phyloP scores from a whole-genome alignment of 2,888 invertebrate genomes.

The Crepidodera aurea region DNA sequence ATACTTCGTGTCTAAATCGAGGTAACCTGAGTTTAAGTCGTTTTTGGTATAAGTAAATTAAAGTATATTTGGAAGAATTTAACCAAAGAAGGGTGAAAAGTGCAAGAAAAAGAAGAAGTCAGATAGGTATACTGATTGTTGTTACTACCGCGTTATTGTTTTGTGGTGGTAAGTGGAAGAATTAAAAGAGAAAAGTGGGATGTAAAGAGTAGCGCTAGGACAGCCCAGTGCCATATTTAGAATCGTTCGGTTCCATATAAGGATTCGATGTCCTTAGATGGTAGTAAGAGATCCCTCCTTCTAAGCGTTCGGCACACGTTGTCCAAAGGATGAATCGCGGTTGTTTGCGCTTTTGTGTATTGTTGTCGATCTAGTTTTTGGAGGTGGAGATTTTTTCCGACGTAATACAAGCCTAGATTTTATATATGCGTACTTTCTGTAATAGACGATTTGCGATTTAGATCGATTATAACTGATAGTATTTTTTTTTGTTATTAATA shows the following conservation, averaged over 20 bases:
- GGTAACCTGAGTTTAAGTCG: slow-evolving; percentile 53
- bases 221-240: slow-evolving; percentile 85
- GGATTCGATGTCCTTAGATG: slow-evolving; percentile 82
- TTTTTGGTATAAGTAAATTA: slow-evolving; percentile 49
- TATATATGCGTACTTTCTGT: no score
- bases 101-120: background rate
- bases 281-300: slow-evolving; percentile 82
- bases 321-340: slow-evolving; percentile 47
- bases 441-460: no score
- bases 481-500: no score
- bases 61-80: background rate
- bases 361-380: background rate
- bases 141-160: background rate
- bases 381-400: slow-evolving; percentile 8
- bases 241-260: slow-evolving; percentile 82
- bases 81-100: background rate
- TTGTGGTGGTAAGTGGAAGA: slow-evolving; percentile 4
- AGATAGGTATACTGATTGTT: background rate
- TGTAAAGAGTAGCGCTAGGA: slow-evolving; percentile 63
- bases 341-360: slow-evolving; percentile 1
- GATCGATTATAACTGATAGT: no score
- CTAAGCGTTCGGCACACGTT: slow-evolving; percentile 47
- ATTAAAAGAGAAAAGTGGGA: slow-evolving; percentile 55
- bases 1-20: slow-evolving; percentile 33
- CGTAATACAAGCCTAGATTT: background rate